Conservation (phyloP, 2,797 vertebrate species). For the Myioborus miniatus region DNA sequence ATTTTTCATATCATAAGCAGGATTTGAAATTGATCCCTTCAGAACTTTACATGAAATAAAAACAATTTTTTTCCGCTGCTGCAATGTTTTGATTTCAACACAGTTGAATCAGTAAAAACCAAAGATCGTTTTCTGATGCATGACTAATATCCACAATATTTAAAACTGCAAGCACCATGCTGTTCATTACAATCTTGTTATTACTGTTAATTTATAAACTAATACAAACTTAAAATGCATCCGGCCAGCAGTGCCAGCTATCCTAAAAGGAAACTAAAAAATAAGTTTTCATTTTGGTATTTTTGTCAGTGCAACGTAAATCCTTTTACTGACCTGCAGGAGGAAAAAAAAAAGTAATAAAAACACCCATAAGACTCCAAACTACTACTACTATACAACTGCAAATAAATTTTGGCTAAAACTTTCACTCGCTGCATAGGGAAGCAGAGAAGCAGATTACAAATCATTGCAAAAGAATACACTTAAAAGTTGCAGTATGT, state of each 20-base stretch:
- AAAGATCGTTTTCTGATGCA: constrained; percentile 90
- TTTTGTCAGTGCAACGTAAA: constrained; percentile 93
- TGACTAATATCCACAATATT: constrained; percentile 96
- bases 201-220: constrained; percentile 98
- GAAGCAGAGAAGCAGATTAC: constrained; percentile 72
- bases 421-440: constrained; percentile 64
- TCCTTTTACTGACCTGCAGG: constrained; percentile 98
- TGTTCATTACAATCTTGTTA: constrained; percentile 97
- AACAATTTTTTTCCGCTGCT: constrained; percentile 91
- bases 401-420: constrained; percentile 68
- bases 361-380: constrained; percentile 78
- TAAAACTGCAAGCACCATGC: constrained; percentile 99
- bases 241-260: constrained; percentile 99
- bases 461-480: constrained; percentile 70
- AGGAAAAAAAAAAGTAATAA: constrained; percentile 80
- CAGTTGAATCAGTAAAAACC: constrained; percentile 99
- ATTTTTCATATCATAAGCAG: constrained; percentile 97
- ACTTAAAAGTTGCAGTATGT: constrained; percentile 69
- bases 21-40: constrained; percentile 98
- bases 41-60: constrained; percentile 94
- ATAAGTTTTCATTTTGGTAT: constrained; percentile 94
- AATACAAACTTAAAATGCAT: constrained; percentile 95
- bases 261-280: constrained; percentile 85
- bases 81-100: constrained; percentile 98
- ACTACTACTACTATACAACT: constrained; percentile 76